Base-by-base conservation (phyloP, 2,113 vertebrate species). In the Oxygymnocypris stewartii region DNA sequence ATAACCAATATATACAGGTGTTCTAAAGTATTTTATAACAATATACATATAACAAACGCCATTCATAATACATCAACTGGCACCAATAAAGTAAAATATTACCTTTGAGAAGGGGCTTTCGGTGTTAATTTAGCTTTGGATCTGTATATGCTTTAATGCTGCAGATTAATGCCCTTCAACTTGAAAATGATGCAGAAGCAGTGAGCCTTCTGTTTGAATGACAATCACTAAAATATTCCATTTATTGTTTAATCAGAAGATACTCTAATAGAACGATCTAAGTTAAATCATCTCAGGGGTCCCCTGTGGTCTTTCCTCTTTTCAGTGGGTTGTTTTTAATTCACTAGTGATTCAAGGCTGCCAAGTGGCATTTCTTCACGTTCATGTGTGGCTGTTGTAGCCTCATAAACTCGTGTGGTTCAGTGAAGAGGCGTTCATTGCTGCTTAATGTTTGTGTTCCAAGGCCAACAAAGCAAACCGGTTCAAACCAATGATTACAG, bases 241-340 rank as follows among this genome's bases (percentile, higher is more conserved):
- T 51, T 82, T 49, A 54, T n/a, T 82, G 61, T 47, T 35, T 49
- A 44, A 82, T 71, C 77, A 81, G 57, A 65, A 69, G n/a, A 28
- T 67, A 5, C 35, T 28, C 23, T 44, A 71, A 71, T 71, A 71
- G 44, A 35, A 14, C 51, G 44, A 51, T 49, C 28, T n/a, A 67
- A 69, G 81, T n/a, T 18, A 75, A 75, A 75, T 47, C 73, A n/a
- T 51, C 16, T 54, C 63, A 51, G 42, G n/a, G 28, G 16, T 79
- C 13, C 35, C 11, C 63, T 86, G 61, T 37, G 63, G 31, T 8
- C 14, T 25, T 76, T 25, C 59, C 6, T 18, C 35, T 54, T 57
- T 49, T 31, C 20, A 9, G 44, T 31, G 10, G 16, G 57, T 76
- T 77, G 57, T 61, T 63, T 65, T 65, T 40, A 69, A 80, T 71